A percentile compares a stretch with the other conserved stretches of the same genome.
Conservation (phyloP, 2,888 invertebrate species). For the Sturmia bella region DNA sequence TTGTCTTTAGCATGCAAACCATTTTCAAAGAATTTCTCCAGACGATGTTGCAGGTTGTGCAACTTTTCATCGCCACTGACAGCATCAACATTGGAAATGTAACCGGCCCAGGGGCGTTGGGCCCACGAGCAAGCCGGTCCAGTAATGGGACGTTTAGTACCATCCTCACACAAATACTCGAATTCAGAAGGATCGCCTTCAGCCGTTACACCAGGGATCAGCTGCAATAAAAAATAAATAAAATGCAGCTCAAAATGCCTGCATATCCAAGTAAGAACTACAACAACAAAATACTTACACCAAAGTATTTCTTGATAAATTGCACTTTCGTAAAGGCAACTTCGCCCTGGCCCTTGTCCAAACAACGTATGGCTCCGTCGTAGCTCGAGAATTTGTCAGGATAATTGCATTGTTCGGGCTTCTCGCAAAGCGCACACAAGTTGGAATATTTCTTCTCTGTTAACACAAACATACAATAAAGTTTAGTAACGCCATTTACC, state of each 20-base stretch:
- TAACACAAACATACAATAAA: no score
- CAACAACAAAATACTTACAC: slow-evolving; percentile 83
- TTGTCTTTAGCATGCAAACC: slow-evolving; percentile 79
- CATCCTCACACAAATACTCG: slow-evolving; percentile 91
- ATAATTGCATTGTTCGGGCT: slow-evolving; percentile 89
- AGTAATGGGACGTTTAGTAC: slow-evolving; percentile 86
- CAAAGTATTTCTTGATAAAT: slow-evolving; percentile 90
- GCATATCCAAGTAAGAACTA: not conserved
- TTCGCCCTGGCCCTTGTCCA: slow-evolving; percentile 91
- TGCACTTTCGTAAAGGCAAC: slow-evolving; percentile 93
- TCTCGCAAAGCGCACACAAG: slow-evolving; percentile 89
- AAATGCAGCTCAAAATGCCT: not conserved
- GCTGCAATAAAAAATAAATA: slow-evolving; percentile 78
- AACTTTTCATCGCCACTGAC: slow-evolving; percentile 77
- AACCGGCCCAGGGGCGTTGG: slow-evolving; percentile 92
- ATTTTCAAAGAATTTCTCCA: slow-evolving; percentile 80
- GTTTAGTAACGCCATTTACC: not conserved
- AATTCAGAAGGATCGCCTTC: slow-evolving; percentile 86
- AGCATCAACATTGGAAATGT: slow-evolving; percentile 86
- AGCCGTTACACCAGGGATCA: slow-evolving; percentile 85
- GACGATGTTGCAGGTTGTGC: slow-evolving; percentile 78
- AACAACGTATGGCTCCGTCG: slow-evolving; percentile 91
- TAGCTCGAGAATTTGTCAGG: slow-evolving; percentile 93
- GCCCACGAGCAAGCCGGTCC: slow-evolving; percentile 90
- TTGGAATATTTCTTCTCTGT: slow-evolving; percentile 89